Percentiles rank a stretch among this genome's conserved stretches.
Evolutionary conservation across 2,113 vertebrate species (phyloP).

Genomic region (Grallaria varia): DNA sequence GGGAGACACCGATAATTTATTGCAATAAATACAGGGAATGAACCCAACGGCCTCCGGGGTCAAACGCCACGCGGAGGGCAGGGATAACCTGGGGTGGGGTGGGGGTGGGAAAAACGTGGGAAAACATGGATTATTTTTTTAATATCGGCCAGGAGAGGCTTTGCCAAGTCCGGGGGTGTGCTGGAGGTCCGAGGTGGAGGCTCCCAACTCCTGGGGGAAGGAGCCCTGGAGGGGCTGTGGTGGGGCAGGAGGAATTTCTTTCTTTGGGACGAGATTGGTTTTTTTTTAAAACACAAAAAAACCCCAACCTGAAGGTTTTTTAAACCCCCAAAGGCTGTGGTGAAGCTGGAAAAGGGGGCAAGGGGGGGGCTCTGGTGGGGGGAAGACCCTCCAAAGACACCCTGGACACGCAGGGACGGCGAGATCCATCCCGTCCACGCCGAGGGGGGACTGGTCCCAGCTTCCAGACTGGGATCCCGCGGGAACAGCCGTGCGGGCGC

Average conservation of each 20-base stretch:
- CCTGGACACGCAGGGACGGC: background rate
- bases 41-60: background rate
- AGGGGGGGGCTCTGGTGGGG: background rate
- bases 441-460: background rate
- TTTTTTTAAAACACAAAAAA: background rate
- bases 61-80: background rate
- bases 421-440: background rate
- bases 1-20: conserved; percentile 70
- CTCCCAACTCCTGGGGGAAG: background rate
- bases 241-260: background rate
- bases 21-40: conserved; percentile 66
- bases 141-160: background rate
- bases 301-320: background rate
- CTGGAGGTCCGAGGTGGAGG: background rate
- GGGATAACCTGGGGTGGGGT: too few relatives aligned
- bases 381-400: too few relatives aligned
- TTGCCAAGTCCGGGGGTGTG: background rate
- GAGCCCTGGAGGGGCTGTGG: too few relatives aligned
- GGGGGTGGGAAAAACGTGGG: background rate
- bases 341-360: background rate
- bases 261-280: background rate
- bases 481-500: background rate
- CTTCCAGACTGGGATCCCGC: background rate
- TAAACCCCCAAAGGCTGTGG: background rate
- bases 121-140: background rate